A percentile compares a stretch with the other conserved stretches of the same genome.
These are phyloP conservation scores for Macrochelys suwanniensis DNA, from an alignment of 2,797 vertebrate genomes.

Conservation along the genomic window DNA sequence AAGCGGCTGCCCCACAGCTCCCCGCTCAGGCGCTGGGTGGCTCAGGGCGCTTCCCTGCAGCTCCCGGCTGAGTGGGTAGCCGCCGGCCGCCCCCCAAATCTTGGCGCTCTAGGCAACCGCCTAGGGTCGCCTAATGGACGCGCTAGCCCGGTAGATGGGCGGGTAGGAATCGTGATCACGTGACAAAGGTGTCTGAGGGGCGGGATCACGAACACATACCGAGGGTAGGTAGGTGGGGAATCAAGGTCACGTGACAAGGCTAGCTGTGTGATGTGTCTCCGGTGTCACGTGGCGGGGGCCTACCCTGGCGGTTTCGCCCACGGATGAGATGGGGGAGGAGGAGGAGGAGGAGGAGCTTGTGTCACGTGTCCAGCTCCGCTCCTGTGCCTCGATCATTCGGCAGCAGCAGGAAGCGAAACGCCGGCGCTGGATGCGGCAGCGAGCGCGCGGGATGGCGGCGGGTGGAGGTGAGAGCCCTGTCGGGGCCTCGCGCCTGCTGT, in stretches of 20 bases:
- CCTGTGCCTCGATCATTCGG: neutral
- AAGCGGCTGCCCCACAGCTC: too few species aligned
- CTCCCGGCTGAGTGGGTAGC: too few species aligned
- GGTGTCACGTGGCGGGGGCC: neutral
- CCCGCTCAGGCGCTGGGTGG: too few species aligned
- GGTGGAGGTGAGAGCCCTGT: neutral
- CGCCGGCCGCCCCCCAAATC: too few species aligned
- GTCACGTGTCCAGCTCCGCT: neutral
- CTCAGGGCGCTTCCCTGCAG: too few species aligned
- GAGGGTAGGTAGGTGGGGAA: neutral
- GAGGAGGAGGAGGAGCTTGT: neutral
- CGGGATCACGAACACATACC: neutral
- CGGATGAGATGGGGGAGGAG: neutral
- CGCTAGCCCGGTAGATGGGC: too few species aligned
- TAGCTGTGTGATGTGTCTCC: fast-evolving
- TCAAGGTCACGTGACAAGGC: neutral
- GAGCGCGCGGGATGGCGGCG: slow-evolving; percentile 4
- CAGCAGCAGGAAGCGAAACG: neutral
- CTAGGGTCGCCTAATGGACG: too few species aligned
- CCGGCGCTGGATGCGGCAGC: neutral
- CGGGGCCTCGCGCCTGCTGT: too few species aligned
- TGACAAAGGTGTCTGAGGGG: fast-evolving
- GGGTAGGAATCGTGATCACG: too few species aligned
- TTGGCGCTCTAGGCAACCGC: too few species aligned
- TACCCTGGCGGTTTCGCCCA: neutral